Evolutionary conservation across 2,797 vertebrate species (phyloP).

Genomic region (Zenarchopterus dispar): DNA sequence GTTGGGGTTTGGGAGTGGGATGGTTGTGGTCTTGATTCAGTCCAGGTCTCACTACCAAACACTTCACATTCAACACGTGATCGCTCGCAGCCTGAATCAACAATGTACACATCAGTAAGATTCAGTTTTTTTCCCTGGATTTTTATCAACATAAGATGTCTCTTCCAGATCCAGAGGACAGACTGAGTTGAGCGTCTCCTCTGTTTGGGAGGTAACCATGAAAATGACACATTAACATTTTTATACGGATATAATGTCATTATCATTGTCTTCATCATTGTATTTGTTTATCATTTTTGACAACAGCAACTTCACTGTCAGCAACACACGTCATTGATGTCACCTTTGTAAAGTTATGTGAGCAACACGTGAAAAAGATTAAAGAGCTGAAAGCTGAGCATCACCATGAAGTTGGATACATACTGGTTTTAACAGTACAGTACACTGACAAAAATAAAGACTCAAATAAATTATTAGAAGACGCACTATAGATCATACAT

Average conservation of each 20-base stretch:
- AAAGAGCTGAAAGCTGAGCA: slow-evolving; percentile 77
- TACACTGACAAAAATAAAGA: slow-evolving; percentile 74
- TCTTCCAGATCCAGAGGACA: slow-evolving; percentile 70
- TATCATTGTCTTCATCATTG: slow-evolving; percentile 22
- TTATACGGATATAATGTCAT: slow-evolving; percentile 49
- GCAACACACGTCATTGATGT: slow-evolving; percentile 35
- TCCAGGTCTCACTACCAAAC: slow-evolving; percentile 47
- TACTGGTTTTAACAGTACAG: slow-evolving; percentile 71
- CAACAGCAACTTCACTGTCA: slow-evolving; percentile 23
- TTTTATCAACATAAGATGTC: slow-evolving; percentile 64
- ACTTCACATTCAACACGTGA: slow-evolving; percentile 33
- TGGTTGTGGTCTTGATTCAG: slow-evolving; percentile 42
- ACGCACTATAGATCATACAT: slow-evolving; percentile 66
- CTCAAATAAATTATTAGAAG: slow-evolving; percentile 76
- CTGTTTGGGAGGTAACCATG: slow-evolving; percentile 56
- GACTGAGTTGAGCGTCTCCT: slow-evolving; percentile 39
- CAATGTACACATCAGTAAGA: slow-evolving; percentile 50
- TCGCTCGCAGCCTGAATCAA: slow-evolving; percentile 31
- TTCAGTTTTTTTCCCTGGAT: slow-evolving; percentile 19
- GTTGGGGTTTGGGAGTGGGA: slow-evolving; percentile 20
- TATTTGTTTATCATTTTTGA: slow-evolving; percentile 23
- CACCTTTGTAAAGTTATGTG: slow-evolving; percentile 58
- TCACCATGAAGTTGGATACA: slow-evolving; percentile 71
- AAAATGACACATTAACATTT: slow-evolving; percentile 45
- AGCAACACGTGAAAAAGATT: slow-evolving; percentile 67